These are phyloP conservation scores for Phodopus roborovskii DNA, from an alignment of 2,113 vertebrate genomes.

Conservation along the genomic window DNA sequence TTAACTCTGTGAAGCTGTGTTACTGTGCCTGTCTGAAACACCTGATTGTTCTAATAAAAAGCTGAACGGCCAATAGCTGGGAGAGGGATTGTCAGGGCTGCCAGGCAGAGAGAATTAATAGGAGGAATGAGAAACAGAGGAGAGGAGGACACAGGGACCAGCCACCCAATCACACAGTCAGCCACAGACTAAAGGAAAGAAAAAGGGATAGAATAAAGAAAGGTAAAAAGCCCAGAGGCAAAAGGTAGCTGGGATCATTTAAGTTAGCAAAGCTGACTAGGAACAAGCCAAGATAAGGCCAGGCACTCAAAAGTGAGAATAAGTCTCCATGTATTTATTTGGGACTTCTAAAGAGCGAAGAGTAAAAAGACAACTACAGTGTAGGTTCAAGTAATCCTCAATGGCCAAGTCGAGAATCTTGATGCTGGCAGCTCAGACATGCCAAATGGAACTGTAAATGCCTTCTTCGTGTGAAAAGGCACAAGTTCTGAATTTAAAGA, in stretches of 20 bases:
- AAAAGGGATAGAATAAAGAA: background rate
- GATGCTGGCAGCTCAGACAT: background rate
- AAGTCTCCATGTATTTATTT: background rate
- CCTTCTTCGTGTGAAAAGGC: background rate
- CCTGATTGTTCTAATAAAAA: background rate
- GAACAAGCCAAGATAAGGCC: background rate
- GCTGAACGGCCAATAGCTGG: background rate
- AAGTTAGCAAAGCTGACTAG: background rate
- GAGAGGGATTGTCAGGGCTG: background rate
- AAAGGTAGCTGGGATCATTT: background rate
- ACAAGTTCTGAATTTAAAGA: background rate
- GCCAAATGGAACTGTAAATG: background rate
- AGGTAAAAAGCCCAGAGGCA: background rate
- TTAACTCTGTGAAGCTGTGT: background rate
- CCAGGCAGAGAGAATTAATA: background rate
- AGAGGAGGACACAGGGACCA: background rate
- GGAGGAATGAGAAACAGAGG: background rate
- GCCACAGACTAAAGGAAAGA: background rate
- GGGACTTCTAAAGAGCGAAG: background rate
- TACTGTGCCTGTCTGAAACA: background rate
- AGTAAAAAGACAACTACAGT: background rate
- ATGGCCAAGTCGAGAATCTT: background rate
- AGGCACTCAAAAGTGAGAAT: background rate
- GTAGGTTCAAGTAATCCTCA: background rate
- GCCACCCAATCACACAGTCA: background rate